Percentiles rank a stretch among this genome's conserved stretches.
phyloP scores from a whole-genome alignment of 30 jellyfish, hydroid and myxozoan species.

The Cassiopea andromeda region DNA sequence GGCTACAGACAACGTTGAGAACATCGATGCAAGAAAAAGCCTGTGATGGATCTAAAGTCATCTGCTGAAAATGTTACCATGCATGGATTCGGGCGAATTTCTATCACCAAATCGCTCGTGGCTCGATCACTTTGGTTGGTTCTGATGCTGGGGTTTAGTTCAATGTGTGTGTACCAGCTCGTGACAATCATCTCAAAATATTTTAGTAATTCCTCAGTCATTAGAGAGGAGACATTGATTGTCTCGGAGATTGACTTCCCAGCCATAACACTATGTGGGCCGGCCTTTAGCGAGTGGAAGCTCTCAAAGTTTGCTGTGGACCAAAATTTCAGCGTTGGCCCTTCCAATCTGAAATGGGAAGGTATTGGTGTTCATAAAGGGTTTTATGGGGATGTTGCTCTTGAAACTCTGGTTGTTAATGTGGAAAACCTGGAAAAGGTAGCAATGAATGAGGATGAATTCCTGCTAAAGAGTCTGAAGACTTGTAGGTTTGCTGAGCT shows the following conservation, averaged over 20 bases:
- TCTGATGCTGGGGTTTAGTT: neutral
- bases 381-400: neutral
- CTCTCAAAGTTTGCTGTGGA: neutral
- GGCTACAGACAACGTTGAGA: too few species aligned
- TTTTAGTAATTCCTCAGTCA: neutral
- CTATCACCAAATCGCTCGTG: constrained; percentile 1
- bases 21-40: too few species aligned
- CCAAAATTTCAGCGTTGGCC: neutral
- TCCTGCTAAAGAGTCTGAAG: constrained; percentile 8
- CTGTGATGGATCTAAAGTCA: constrained; percentile 9
- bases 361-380: neutral
- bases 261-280: constrained; percentile 47
- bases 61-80: constrained; percentile 50
- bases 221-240: neutral
- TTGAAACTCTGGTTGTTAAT: neutral
- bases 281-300: constrained; percentile 1
- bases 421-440: constrained; percentile 3
- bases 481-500: neutral
- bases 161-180: neutral
- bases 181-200: neutral
- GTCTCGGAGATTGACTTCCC: constrained; percentile 28
- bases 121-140: constrained; percentile 16
- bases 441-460: neutral
- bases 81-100: constrained; percentile 62
- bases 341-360: neutral